phyloP scores from a whole-genome alignment of 1,140 invertebrate genomes.

The Drosophila sp. region DNA sequence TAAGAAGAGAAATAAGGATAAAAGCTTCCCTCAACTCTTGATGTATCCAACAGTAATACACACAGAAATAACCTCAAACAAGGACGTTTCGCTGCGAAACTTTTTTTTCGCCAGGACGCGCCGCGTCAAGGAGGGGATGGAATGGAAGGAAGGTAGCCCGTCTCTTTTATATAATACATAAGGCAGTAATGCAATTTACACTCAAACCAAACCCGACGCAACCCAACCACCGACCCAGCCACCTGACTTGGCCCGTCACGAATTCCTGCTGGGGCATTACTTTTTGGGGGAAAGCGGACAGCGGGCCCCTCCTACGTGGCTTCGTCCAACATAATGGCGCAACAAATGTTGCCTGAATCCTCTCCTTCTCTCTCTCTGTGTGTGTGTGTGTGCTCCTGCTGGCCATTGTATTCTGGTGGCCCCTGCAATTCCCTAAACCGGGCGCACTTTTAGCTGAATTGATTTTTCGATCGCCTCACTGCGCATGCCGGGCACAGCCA shows the following conservation, averaged over 20 bases:
- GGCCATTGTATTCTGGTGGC: conserved; percentile 18
- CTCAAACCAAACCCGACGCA: conserved; percentile 18
- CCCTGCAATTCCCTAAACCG: conserved; percentile 67
- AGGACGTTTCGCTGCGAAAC: conserved; percentile 71
- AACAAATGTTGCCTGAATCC: conserved; percentile 53
- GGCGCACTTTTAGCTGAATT: conserved; percentile 81
- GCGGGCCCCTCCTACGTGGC: conserved; percentile 15
- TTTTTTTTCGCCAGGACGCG: conserved; percentile 51
- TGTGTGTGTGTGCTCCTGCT: conserved; percentile 19
- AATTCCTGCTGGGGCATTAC: conserved; percentile 39
- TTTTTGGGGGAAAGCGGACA: conserved; percentile 9
- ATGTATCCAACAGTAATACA: conserved; percentile 14
- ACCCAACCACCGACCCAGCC: conserved; percentile 26
- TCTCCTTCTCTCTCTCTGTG: no score
- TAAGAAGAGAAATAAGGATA: not conserved
- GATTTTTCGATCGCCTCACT: conserved; percentile 76
- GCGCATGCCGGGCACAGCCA: conserved; percentile 68
- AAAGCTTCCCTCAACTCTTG: conserved; percentile 1
- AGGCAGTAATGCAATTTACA: conserved; percentile 79
- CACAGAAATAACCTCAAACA: conserved; percentile 80
- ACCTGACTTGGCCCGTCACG: conserved; percentile 19
- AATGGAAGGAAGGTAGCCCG: conserved; percentile 4
- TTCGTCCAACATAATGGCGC: conserved; percentile 32
- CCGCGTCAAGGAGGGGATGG: conserved; percentile 7
- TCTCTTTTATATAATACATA: conserved; percentile 66